phyloP scores from a whole-genome alignment of 2,113 vertebrate genomes.

The Chaetodon trifascialis region DNA sequence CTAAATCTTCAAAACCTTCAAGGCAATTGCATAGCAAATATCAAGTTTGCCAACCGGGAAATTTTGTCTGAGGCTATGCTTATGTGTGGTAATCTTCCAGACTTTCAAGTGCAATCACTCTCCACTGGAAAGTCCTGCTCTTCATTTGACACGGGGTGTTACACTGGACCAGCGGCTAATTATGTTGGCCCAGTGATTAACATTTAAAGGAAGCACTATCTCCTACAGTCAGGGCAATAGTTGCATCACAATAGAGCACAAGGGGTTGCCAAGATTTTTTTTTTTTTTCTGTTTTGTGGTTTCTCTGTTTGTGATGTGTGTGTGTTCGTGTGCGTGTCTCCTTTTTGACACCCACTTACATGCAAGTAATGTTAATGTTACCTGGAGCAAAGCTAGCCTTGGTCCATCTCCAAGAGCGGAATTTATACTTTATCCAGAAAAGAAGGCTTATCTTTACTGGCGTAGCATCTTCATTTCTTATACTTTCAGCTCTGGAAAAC shows the following conservation, averaged over 20 bases:
- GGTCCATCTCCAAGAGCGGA: slow-evolving; percentile 19
- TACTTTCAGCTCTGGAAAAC: background rate
- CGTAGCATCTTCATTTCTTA: slow-evolving; percentile 11
- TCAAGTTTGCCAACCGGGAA: slow-evolving; percentile 76
- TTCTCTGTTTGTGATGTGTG: slow-evolving; percentile 13
- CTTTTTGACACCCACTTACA: slow-evolving; percentile 44
- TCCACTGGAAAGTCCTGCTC: slow-evolving; percentile 70
- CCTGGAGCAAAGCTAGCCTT: slow-evolving; percentile 9
- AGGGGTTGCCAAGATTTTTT: slow-evolving; percentile 5
- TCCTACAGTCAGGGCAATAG: slow-evolving; percentile 44
- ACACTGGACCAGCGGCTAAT: slow-evolving; percentile 75
- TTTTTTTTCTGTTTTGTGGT: background rate
- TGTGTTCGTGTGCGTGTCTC: background rate
- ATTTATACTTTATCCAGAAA: slow-evolving; percentile 45
- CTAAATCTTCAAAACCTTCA: slow-evolving; percentile 69
- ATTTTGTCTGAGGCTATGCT: slow-evolving; percentile 74
- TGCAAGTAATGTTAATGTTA: slow-evolving; percentile 22
- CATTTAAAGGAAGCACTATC: slow-evolving; percentile 71
- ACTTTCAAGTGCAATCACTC: slow-evolving; percentile 79
- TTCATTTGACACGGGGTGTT: slow-evolving; percentile 73
- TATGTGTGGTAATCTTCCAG: slow-evolving; percentile 77
- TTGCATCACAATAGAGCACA: slow-evolving; percentile 57
- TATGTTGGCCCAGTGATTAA: slow-evolving; percentile 71
- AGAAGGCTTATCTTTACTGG: slow-evolving; percentile 41
- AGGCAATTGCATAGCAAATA: slow-evolving; percentile 74